Evolutionary conservation across 2,888 invertebrate species (phyloP), one percentile per base, ranked within the genome.

Genomic region (Diachrysia chrysitis): DNA sequence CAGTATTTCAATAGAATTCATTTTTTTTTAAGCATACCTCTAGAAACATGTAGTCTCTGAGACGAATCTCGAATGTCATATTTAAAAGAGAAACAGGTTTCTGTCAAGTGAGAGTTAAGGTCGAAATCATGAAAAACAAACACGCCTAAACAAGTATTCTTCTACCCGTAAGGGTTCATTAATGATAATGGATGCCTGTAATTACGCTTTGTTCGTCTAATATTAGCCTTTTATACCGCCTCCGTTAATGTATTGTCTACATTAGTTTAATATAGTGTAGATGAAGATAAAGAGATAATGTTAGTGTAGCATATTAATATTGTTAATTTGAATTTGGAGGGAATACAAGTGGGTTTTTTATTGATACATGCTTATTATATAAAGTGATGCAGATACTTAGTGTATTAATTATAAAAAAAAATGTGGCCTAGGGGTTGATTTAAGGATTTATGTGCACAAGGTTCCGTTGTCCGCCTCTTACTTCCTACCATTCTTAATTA

Each of bases 181-280:
- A 91, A 90, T 87, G 85, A 85, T 84, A 84, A 88, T 88, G 88
- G 87, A 88, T 88, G 85, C 83, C 82, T 78, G 83, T 92, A 92
- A 93, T 93, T 92, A 92, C 86, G 85, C 86, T 89, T 87, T 88
- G 90, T 89, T 90, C 87, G 78, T 86, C 85, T 89, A 89, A 89
- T 89, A 90, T 88, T 85, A 87, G 83, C 85, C 87, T 88, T 89
- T 88, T 88, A 85, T 87, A 83, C 68, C 48, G 85, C 83, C 65
- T 65, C 55, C 60, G 58, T 60, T 86, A 82, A 84, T 82, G 77
- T 76, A 79, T 81, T 79, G 78, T 83, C 68, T 79, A 71, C 78
- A 73, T 82, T 83, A 76, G 73, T 76, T 65, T 81, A 83, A 82
- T 79, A 76, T 76, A 66, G 66, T 63, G 63, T 65, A 66, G 71